A percentile compares a stretch with the other conserved stretches of the same genome.
Conservation (phyloP, 2,113 vertebrate genomes). For the Carlito syrichta region DNA sequence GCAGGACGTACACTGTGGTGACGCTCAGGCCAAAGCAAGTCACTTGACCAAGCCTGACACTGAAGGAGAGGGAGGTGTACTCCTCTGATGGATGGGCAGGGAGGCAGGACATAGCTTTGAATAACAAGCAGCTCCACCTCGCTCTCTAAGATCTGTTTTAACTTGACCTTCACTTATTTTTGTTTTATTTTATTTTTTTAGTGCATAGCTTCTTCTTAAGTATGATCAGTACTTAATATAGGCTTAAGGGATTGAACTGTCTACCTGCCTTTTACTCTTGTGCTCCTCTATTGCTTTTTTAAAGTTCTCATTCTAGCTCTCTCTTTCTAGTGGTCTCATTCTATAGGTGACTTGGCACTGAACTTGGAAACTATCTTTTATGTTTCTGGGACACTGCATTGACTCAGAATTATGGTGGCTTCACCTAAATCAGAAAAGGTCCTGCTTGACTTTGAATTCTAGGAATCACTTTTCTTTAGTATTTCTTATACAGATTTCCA, state of each 20-base stretch:
- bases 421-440: background rate
- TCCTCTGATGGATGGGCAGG: background rate
- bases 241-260: background rate
- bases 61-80: background rate
- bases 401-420: background rate
- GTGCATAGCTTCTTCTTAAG: background rate
- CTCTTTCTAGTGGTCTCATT: background rate
- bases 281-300: background rate
- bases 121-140: background rate
- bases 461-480: conserved; percentile 44
- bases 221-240: background rate
- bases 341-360: background rate
- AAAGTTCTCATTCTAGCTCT: background rate
- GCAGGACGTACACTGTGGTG: no score
- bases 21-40: background rate
- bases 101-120: background rate
- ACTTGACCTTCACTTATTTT: background rate
- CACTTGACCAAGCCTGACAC: background rate
- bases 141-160: background rate
- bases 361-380: background rate
- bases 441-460: background rate
- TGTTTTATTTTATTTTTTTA: background rate
- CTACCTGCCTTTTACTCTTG: background rate
- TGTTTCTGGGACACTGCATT: background rate
- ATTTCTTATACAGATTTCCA: conserved; percentile 74